phyloP scores from a whole-genome alignment of 2,888 invertebrate species.

The Napeogenes inachia region DNA sequence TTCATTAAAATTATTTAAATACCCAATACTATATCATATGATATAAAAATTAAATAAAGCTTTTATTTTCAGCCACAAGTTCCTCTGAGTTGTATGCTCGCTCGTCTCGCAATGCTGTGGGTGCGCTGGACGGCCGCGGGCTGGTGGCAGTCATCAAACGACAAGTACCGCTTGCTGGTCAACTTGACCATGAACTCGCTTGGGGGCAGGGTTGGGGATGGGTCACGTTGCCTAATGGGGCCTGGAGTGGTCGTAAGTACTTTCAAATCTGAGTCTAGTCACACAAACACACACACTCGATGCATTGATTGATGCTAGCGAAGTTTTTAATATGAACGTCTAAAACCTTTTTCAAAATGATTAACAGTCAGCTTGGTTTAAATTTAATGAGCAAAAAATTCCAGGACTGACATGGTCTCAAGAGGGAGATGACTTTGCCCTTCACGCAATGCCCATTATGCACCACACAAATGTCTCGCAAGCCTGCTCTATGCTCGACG shows the following conservation, averaged over 20 bases:
- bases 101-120: slow-evolving; percentile 50
- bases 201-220: slow-evolving; percentile 89
- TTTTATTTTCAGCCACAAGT: slow-evolving; percentile 50
- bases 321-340: background rate
- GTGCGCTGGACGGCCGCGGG: slow-evolving; percentile 66
- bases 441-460: slow-evolving; percentile 81
- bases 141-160: slow-evolving; percentile 72
- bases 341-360: too few relatives aligned
- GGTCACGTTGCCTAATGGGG: slow-evolving; percentile 82
- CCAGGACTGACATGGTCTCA: slow-evolving; percentile 81
- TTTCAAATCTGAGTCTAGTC: background rate
- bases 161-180: slow-evolving; percentile 70
- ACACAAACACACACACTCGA: background rate
- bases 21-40: too few relatives aligned
- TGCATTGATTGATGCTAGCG: background rate
- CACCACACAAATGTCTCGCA: slow-evolving; percentile 80
- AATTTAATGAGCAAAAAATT: background rate
- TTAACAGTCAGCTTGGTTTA: background rate
- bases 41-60: background rate
- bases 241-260: slow-evolving; percentile 80
- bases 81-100: slow-evolving; percentile 63
- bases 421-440: slow-evolving; percentile 81
- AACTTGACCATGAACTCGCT: slow-evolving; percentile 76
- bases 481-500: slow-evolving; percentile 74
- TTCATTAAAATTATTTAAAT: too few relatives aligned